Evolutionary conservation across 1,140 invertebrate species (phyloP).

Genomic region (Aphelinus atriplicis): DNA sequence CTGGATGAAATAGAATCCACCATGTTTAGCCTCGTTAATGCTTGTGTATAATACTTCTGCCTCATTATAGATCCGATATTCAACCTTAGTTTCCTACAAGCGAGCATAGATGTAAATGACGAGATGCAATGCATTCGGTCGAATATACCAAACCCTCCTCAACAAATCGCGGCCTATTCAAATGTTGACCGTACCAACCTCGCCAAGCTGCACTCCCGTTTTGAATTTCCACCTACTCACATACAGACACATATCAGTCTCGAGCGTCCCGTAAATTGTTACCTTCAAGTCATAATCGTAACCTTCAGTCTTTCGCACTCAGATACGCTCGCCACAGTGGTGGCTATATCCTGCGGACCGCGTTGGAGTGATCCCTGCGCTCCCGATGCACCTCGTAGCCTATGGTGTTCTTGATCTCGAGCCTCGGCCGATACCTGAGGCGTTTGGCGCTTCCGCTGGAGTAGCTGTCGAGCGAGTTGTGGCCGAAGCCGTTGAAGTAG

Average conservation of each 20-base stretch:
- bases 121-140: no score
- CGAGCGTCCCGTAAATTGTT: slow-evolving; percentile 8
- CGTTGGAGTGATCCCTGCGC: neutral
- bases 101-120: no score
- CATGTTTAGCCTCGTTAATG: no score
- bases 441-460: neutral
- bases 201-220: no score
- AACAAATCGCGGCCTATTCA: no score
- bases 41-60: no score
- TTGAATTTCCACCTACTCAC: neutral
- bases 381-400: slow-evolving; percentile 7
- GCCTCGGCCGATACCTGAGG: slow-evolving; percentile 3
- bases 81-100: no score
- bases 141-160: no score
- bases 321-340: neutral
- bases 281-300: neutral
- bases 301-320: neutral
- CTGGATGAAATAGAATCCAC: no score
- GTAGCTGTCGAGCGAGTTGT: no score
- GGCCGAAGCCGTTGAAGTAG: slow-evolving; percentile 5
- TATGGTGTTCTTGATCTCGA: slow-evolving; percentile 11
- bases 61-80: no score
- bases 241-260: neutral
- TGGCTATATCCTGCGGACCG: slow-evolving; percentile 6
- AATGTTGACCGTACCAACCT: no score